These are phyloP conservation scores for Antitype chi DNA, from an alignment of 2,888 invertebrate species.

Conservation along the genomic window DNA sequence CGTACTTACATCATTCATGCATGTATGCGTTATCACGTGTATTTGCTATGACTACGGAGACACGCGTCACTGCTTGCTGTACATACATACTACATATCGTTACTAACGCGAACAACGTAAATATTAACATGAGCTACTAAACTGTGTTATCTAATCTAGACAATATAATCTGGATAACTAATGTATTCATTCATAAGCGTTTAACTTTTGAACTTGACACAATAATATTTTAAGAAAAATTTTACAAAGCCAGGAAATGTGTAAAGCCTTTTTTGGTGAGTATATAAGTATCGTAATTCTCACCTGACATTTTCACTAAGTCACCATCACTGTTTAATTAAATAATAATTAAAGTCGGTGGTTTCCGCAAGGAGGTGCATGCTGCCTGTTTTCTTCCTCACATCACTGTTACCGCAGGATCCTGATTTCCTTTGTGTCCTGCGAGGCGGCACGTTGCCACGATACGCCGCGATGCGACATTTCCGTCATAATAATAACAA, in stretches of 20 bases:
- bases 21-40: conserved; percentile 11
- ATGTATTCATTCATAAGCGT: background rate
- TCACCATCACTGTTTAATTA: conserved; percentile 30
- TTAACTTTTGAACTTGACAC: background rate
- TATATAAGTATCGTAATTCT: background rate
- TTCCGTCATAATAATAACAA: conserved; percentile 79
- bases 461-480: conserved; percentile 86
- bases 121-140: background rate
- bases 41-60: conserved; percentile 30
- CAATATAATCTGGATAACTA: background rate
- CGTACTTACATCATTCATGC: background rate
- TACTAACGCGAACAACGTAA: conserved; percentile 9
- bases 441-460: conserved; percentile 79
- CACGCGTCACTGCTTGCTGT: background rate
- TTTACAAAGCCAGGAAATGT: background rate
- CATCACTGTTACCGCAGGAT: conserved; percentile 59
- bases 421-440: conserved; percentile 68
- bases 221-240: background rate
- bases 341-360: conserved; percentile 1
- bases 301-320: conserved; percentile 60
- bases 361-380: conserved; percentile 19
- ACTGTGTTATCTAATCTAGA: background rate
- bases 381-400: background rate
- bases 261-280: background rate
- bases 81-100: background rate